A percentile compares a stretch with the other conserved stretches of the same genome.
Conservation (phyloP, 2,888 invertebrate species). For the Steinernema carpocapsae region DNA sequence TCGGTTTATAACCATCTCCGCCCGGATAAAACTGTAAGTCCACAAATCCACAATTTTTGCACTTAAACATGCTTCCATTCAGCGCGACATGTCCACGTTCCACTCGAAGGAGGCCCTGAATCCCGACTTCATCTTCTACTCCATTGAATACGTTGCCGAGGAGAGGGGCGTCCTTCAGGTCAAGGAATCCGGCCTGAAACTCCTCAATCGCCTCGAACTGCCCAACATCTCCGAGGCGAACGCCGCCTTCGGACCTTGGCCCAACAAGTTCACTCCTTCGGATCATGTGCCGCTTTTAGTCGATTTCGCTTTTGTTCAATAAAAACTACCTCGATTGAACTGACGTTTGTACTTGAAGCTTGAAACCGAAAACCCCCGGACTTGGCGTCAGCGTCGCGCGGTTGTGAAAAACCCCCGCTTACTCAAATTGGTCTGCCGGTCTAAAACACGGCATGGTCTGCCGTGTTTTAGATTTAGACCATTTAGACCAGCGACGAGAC, state of each 20-base stretch:
- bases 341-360: background rate
- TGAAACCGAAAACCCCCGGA: no score
- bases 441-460: no score
- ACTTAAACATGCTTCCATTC: conserved; percentile 8
- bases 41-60: background rate
- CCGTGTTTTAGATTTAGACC: no score
- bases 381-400: no score
- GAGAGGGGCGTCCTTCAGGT: background rate
- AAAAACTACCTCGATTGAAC: background rate
- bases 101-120: conserved; percentile 48
- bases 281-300: conserved; percentile 49
- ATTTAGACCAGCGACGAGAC: no score
- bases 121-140: conserved; percentile 65
- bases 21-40: conserved; percentile 35
- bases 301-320: conserved; percentile 37
- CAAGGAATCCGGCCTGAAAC: conserved; percentile 39
- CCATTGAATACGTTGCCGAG: no score
- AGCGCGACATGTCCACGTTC: conserved; percentile 53
- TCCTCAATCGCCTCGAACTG: conserved; percentile 39
- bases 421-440: no score
- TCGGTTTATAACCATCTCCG: conserved; percentile 47
- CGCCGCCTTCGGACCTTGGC: conserved; percentile 42
- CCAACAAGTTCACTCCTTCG: conserved; percentile 46
- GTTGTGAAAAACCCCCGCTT: no score
- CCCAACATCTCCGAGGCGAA: conserved; percentile 43